Evolutionary conservation across 2,113 vertebrate genomes (phyloP), one percentile per base, ranked within the genome.

Genomic region (Emydocephalus ijimae): DNA sequence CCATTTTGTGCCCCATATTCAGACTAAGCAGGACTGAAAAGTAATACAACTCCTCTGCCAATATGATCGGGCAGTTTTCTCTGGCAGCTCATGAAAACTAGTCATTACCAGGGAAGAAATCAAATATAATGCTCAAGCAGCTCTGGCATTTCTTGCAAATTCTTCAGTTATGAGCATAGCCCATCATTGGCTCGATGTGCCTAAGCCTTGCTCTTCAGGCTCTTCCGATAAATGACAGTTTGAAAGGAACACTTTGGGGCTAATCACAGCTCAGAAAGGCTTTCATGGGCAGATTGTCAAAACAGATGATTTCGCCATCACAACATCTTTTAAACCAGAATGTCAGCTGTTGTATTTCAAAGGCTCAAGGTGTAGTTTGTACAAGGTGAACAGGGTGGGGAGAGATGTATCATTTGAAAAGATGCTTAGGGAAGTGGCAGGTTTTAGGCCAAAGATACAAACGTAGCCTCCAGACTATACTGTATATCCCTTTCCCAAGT

Each of bases 241-340:
- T 86, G 2, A 0, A 94, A 87, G 34, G 92, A 94, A 55, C 1
- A 0, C 59, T 89, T 94, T 92, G 93, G 64, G 26, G 56, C 1
- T 87, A n/a, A 85, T 5, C 5, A 59, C 3, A 26, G 24, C 45
- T 56, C 6, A 81, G 10, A 15, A 34, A 92, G 88, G 93, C 88
- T 0, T 18, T 89, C 85, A 26, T 89, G 52, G 24, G 12, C 92
- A 87, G 57, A 89, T 59, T 89, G 9, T 89, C 50, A 91, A 91
- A 94, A 85, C 88, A 34, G 94, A 3, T 0, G 20, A 89, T 39
- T 0, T 74, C 29, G 34, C 61, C 88, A 85, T 43, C 21, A n/a
- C 26, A 81, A 10, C 87, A 89, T 69, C 61, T 92, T 92, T 85
- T 92, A 85, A 89, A 55, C 52, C 39, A 24, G 64, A 69, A 89